Evolutionary conservation across 2,888 invertebrate genomes (phyloP).

Genomic region (Himalopsyche anomala): DNA sequence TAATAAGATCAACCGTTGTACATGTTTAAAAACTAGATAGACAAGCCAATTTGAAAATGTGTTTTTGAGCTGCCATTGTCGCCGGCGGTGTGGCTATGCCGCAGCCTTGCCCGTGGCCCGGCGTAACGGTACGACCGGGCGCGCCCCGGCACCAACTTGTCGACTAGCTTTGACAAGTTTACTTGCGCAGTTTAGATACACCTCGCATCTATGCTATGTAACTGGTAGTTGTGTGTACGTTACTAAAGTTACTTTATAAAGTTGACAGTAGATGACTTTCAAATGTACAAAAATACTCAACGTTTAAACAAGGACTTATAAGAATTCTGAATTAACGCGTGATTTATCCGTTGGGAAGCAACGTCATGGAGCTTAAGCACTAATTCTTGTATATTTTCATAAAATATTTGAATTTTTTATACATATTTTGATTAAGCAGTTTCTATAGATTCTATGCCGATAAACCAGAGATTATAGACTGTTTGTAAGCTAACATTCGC

Average conservation of each 20-base stretch:
- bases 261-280: too few species aligned
- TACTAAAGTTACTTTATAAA: too few species aligned
- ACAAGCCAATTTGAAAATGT: conserved; percentile 36
- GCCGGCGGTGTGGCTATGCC: background rate
- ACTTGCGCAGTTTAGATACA: conserved; percentile 6
- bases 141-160: conserved; percentile 13
- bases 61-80: conserved; percentile 31
- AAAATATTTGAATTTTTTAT: too few species aligned
- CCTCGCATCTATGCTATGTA: background rate
- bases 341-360: background rate
- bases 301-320: background rate
- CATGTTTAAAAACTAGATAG: conserved; percentile 35
- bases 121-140: conserved; percentile 43
- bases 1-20: conserved; percentile 23
- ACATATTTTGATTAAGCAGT: too few species aligned
- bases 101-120: conserved; percentile 45
- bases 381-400: too few species aligned
- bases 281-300: background rate
- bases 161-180: conserved; percentile 27
- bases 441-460: too few species aligned
- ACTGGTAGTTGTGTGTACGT: too few species aligned
- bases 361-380: too few species aligned
- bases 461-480: too few species aligned
- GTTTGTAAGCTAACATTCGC: too few species aligned
- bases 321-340: background rate